Base-by-base conservation (phyloP, 2,888 invertebrate genomes). In the Polietes domitor region DNA sequence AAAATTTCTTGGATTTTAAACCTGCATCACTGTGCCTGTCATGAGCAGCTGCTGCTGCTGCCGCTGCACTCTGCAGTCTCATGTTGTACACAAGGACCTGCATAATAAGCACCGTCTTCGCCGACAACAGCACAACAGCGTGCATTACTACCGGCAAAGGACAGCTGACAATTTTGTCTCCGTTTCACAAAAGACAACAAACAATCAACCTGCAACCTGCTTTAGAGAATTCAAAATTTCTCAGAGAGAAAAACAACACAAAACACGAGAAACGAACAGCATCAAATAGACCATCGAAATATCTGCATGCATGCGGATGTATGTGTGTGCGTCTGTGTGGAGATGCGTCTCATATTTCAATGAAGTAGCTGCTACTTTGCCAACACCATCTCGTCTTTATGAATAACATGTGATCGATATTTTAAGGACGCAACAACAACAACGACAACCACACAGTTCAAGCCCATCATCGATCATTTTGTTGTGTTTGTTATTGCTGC, bases 91-190 rank as follows among this genome's bases (percentile, higher is more conserved):
- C 21, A 78, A 79, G 68, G 81, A 81, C 84, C 84, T 84, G 84
- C 78, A 84, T 81, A 81, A 77, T 12, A 21, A 19, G 15, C 43
- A 41, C 63, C 72, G 73, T 78, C 72, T 68, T 80, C 37, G 37
- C 10, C 65, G 70, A 63, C 70, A 37, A 10, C 37, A 9, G 37
- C 37, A 37, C 4, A 37, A n/a, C n/a, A 73, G 47, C 65, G 58
- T 32, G 32, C 3, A 73, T 77, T 77, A 83, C 77, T 79, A 77
- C 50, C 78, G 72, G 55, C 61, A 32, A 77, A 84, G 68, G 80
- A 75, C 84, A 84, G 84, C 84, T 84, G 84, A 84, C 84, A 84
- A 61, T 81, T 83, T 75, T 78, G 24, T 50, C 26, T 68, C 65
- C 32, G 21, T 7, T 24, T 43, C 53, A 37, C 12, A 32, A 17